Evolutionary conservation across 2,888 invertebrate species (phyloP).

Genomic region (Agriotes lineatus): DNA sequence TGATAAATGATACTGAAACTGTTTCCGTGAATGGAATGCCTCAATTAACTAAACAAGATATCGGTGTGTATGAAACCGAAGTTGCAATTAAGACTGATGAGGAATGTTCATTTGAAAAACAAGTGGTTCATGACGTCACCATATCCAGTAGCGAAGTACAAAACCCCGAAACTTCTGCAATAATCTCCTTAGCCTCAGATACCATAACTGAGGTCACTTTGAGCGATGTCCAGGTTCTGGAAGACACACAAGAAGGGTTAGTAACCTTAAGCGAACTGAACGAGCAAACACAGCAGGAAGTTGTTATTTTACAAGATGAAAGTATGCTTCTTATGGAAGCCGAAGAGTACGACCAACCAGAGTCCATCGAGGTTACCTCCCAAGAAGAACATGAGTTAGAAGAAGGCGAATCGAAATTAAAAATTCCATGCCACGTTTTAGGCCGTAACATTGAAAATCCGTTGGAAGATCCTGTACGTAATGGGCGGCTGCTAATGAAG

Average conservation of each 20-base stretch:
- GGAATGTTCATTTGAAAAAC: background rate
- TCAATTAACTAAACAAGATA: background rate
- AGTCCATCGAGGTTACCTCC: background rate
- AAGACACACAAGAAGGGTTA: background rate
- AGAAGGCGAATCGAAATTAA: background rate
- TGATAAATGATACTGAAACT: background rate
- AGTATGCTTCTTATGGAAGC: background rate
- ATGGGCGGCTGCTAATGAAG: slow-evolving; percentile 62
- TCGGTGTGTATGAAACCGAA: background rate
- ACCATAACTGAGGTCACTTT: background rate
- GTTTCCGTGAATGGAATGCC: background rate
- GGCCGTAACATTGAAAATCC: slow-evolving; percentile 65
- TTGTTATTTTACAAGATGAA: slow-evolving; percentile 1
- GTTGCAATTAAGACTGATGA: background rate
- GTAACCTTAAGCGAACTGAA: background rate
- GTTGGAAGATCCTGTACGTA: slow-evolving; percentile 58
- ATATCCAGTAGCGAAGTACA: background rate
- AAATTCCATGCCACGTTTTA: slow-evolving; percentile 63
- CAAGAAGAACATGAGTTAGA: background rate
- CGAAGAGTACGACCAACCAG: slow-evolving; percentile 2
- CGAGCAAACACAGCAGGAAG: background rate
- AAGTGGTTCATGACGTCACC: background rate
- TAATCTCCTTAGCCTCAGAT: background rate
- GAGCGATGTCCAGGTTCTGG: background rate
- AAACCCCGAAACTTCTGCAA: background rate